phyloP scores from a whole-genome alignment of 2,888 invertebrate genomes.

The Xanthia togata region DNA sequence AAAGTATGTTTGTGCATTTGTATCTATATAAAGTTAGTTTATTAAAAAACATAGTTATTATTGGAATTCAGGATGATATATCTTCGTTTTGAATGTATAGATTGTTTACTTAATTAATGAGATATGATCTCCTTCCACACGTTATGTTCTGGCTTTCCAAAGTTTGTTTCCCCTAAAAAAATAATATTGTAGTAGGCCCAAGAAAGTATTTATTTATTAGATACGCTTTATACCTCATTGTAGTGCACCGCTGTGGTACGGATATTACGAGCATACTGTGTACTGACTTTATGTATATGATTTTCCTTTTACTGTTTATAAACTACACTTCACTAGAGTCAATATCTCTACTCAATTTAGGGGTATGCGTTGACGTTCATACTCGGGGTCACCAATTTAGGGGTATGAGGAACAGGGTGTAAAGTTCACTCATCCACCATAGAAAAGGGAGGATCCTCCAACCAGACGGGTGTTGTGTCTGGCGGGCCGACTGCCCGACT shows the following conservation, averaged over 20 bases:
- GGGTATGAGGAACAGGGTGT: no score
- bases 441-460: no score
- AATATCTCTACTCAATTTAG: neutral
- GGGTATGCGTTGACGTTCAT: no score
- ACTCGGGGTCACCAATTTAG: no score
- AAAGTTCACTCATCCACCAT: no score
- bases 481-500: no score
- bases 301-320: neutral
- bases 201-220: slow-evolving; percentile 41
- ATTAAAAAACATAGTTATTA: neutral
- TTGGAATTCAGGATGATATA: neutral
- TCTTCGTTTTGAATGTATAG: neutral
- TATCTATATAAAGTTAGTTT: neutral
- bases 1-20: neutral
- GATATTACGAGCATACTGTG: slow-evolving; percentile 23
- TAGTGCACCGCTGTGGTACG: slow-evolving; percentile 4
- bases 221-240: slow-evolving; percentile 13
- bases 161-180: slow-evolving; percentile 24
- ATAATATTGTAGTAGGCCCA: slow-evolving; percentile 43
- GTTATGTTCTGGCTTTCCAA: slow-evolving; percentile 7
- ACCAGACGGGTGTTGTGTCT: no score
- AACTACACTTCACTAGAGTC: neutral
- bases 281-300: slow-evolving; percentile 21
- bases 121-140: neutral
- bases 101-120: slow-evolving; percentile 15